Evolutionary conservation across 2,888 invertebrate genomes (phyloP).

Genomic region (Glaucopsyche alexis): DNA sequence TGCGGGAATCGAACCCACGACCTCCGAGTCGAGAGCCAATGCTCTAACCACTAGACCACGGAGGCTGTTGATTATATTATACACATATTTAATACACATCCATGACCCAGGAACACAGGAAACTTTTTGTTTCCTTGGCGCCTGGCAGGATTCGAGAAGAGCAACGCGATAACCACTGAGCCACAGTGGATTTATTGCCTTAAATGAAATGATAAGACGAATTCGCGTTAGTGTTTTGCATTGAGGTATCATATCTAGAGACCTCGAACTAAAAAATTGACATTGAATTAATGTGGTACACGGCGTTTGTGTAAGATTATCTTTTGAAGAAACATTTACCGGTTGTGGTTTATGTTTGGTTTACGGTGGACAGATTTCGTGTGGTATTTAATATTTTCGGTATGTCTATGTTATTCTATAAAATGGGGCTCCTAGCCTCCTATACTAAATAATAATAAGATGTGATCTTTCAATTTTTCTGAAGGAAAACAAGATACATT

Average conservation of each 20-base stretch:
- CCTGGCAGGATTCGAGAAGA: no score
- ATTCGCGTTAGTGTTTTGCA: not conserved
- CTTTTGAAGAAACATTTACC: not conserved
- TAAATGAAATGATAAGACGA: not conserved
- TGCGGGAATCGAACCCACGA: no score
- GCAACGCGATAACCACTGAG: no score
- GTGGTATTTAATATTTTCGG: not conserved
- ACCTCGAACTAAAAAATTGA: slow-evolving; percentile 10
- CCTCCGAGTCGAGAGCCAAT: no score
- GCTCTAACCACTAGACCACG: no score
- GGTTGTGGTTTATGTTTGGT: not conserved
- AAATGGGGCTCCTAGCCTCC: no score
- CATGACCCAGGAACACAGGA: no score
- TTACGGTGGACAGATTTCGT: not conserved
- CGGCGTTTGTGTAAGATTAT: not conserved
- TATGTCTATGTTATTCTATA: no score
- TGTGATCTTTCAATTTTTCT: not conserved
- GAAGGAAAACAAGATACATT: not conserved
- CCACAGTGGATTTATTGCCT: not conserved
- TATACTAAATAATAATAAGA: no score
- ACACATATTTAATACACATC: no score
- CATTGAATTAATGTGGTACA: slow-evolving; percentile 2
- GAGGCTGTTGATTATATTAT: no score
- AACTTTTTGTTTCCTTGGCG: no score
- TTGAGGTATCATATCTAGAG: slow-evolving; percentile 5